Evolutionary conservation across 2,113 vertebrate genomes (phyloP).

Genomic region (Vanacampus margaritifer): DNA sequence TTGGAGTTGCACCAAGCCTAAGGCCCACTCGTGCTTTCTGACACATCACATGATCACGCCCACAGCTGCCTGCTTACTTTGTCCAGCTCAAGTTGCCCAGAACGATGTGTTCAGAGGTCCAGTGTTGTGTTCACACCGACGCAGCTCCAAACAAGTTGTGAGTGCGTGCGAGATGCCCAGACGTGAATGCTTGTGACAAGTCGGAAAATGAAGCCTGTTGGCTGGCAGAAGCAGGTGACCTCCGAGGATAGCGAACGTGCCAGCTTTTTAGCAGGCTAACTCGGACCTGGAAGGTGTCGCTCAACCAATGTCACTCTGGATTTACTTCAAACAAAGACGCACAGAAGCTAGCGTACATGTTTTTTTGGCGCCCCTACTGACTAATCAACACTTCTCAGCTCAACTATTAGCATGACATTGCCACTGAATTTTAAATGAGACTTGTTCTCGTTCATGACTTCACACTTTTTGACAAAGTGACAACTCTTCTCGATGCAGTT

Average conservation of each 20-base stretch:
- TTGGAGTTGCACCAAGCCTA: not conserved
- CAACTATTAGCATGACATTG: not conserved
- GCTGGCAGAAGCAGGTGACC: not conserved
- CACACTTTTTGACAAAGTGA: not conserved
- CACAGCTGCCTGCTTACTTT: not conserved
- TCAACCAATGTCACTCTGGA: not conserved
- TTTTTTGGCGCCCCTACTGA: not conserved
- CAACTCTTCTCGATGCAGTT: not conserved
- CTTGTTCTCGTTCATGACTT: not conserved
- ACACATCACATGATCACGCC: not conserved
- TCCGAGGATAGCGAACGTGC: not conserved
- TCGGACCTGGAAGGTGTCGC: not conserved
- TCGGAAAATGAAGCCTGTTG: not conserved
- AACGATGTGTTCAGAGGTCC: not conserved
- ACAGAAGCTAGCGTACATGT: not conserved
- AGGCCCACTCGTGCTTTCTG: not conserved
- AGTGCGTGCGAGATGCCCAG: not conserved
- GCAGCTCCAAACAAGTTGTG: not conserved
- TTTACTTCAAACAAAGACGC: not conserved
- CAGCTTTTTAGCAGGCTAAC: not conserved
- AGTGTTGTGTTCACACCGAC: not conserved
- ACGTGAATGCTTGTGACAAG: not conserved
- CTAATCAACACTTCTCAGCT: not conserved
- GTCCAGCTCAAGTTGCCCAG: not conserved
- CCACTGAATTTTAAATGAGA: not conserved